Percentiles rank a stretch among this genome's conserved stretches.
phyloP scores from a whole-genome alignment of 2,797 vertebrate genomes.

The Sarcoramphus papa region DNA sequence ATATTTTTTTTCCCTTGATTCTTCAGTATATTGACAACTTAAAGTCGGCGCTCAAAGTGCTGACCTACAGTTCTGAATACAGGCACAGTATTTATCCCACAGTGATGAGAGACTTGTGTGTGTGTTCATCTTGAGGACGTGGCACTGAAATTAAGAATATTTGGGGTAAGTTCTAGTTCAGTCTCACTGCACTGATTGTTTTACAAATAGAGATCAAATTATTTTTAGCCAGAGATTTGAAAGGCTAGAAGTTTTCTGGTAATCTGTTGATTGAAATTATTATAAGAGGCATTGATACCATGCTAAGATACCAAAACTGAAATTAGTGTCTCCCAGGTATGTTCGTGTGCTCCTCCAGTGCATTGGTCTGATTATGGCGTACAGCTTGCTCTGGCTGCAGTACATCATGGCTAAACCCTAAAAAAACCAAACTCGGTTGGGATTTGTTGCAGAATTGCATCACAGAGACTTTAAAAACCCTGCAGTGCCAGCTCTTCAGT shows the following conservation, averaged over 20 bases:
- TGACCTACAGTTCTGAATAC: neutral
- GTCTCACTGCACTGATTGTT: neutral
- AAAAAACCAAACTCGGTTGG: neutral
- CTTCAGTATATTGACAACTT: neutral
- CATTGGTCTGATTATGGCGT: too few species aligned
- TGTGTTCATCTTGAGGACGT: fast-evolving
- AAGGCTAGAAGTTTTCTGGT: neutral
- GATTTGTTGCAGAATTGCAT: neutral
- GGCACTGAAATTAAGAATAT: neutral
- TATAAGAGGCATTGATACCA: neutral
- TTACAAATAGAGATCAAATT: neutral
- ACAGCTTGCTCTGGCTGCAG: neutral
- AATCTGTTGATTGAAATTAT: neutral
- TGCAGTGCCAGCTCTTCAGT: too few species aligned
- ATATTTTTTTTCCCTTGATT: neutral
- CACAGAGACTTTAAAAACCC: neutral
- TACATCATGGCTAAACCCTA: neutral
- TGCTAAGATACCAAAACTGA: neutral
- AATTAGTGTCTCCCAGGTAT: neutral
- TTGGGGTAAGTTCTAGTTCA: neutral
- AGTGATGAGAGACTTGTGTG: too few species aligned
- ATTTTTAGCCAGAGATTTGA: neutral
- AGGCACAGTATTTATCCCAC: neutral
- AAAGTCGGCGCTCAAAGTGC: neutral
- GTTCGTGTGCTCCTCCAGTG: too few species aligned